A percentile compares a stretch with the other conserved stretches of the same genome.
phyloP scores from a whole-genome alignment of 2,113 vertebrate species.

The Suncus etruscus region DNA sequence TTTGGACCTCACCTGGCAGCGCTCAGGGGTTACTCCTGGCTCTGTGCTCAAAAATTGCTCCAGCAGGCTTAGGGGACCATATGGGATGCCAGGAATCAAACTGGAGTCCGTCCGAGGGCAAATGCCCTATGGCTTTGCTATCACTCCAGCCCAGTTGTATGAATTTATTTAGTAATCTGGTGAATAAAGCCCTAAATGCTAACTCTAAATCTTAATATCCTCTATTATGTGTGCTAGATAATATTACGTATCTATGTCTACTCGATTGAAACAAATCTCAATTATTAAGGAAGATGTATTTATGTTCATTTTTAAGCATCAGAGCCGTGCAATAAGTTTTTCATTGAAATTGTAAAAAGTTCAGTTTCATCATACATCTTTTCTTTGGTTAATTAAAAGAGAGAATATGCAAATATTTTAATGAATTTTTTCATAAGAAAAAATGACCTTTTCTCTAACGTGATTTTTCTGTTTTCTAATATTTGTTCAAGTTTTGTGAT shows the following conservation, averaged over 20 bases:
- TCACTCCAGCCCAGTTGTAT: not conserved
- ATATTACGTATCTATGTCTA: not conserved
- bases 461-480: constrained; percentile 71
- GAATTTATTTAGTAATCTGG: not conserved
- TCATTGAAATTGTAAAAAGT: constrained; percentile 49
- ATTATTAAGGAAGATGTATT: not conserved
- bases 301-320: not conserved
- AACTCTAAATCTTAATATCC: not conserved
- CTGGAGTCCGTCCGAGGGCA: too few relatives aligned
- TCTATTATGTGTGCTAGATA: not conserved
- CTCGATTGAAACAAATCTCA: not conserved
- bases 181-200: not conserved
- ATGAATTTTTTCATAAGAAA: constrained; percentile 27
- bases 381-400: constrained; percentile 22
- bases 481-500: constrained; percentile 92
- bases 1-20: too few relatives aligned
- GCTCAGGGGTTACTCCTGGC: too few relatives aligned
- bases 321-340: not conserved
- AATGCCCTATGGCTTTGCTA: not conserved
- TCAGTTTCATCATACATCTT: constrained; percentile 15
- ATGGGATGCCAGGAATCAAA: too few relatives aligned
- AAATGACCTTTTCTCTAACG: constrained; percentile 62
- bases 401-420: not conserved
- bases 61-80: too few relatives aligned
- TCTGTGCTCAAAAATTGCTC: too few relatives aligned